Evolutionary conservation across 92 coral and sea anemone species (phyloP).

Genomic region (Phenganax subtilis): DNA sequence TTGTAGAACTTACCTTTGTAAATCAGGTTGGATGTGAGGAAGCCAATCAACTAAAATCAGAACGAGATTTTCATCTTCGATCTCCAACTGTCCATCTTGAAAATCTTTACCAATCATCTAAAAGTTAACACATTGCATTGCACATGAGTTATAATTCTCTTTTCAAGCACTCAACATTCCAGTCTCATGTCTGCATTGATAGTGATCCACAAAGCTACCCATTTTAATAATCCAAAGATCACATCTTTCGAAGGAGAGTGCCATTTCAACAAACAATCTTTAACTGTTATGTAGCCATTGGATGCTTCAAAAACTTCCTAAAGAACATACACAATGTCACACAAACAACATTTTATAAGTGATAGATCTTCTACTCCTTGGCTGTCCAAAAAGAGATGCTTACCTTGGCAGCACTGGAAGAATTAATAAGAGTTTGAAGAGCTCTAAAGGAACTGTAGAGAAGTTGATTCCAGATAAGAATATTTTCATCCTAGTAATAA

Average conservation of each 20-base stretch:
- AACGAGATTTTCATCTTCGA: conserved; percentile 74
- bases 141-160: neutral
- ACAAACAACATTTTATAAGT: neutral
- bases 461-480: conserved; percentile 56
- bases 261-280: conserved; percentile 30
- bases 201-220: conserved; percentile 54
- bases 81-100: conserved; percentile 51
- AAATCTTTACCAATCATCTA: conserved; percentile 36
- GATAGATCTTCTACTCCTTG: neutral
- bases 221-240: conserved; percentile 59
- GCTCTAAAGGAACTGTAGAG: conserved; percentile 62
- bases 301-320: conserved; percentile 84
- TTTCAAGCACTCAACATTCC: neutral
- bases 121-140: neutral
- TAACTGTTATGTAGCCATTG: conserved; percentile 57
- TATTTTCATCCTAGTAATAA: conserved; percentile 49
- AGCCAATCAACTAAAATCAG: conserved; percentile 73
- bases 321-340: neutral
- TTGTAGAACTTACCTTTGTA: conserved; percentile 53
- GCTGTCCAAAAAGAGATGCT: neutral
- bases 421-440: conserved; percentile 58
- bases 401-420: conserved; percentile 82
- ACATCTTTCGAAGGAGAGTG: conserved; percentile 58
- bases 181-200: neutral
- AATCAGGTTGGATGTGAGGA: conserved; percentile 48